These are phyloP conservation scores for Drosophila borealis DNA, from an alignment of 2,888 invertebrate genomes.

Conservation along the genomic window DNA sequence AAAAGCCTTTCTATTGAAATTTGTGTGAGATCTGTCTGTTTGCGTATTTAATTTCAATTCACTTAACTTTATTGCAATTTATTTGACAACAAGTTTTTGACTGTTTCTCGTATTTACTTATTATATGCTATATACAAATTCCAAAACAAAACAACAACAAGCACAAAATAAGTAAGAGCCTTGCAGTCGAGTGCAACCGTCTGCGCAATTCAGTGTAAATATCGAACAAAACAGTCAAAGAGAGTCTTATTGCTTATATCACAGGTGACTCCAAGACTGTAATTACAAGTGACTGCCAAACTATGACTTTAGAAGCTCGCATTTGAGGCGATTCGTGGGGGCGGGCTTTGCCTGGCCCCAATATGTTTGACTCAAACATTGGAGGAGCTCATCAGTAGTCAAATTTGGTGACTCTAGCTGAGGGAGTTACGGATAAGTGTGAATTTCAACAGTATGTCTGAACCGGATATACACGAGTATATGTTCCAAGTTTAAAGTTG, in stretches of 20 bases:
- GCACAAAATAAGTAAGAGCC: too few relatives aligned
- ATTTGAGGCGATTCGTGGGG: neutral
- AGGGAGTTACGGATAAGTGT: too few relatives aligned
- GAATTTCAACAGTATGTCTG: too few relatives aligned
- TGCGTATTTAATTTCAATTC: slow-evolving; percentile 45
- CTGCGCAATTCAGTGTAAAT: slow-evolving; percentile 8
- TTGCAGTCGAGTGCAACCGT: neutral
- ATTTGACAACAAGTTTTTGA: slow-evolving; percentile 46
- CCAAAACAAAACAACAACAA: neutral
- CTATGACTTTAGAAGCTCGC: too few relatives aligned
- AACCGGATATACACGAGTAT: too few relatives aligned
- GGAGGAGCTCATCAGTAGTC: too few relatives aligned
- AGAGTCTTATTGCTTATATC: too few relatives aligned
- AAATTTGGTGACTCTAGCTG: too few relatives aligned
- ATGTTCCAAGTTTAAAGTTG: too few relatives aligned
- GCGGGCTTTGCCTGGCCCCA: too few relatives aligned
- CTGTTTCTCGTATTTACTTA: slow-evolving; percentile 20
- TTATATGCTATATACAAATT: slow-evolving; percentile 12
- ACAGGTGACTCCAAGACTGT: neutral
- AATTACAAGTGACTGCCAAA: neutral
- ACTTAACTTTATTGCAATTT: slow-evolving; percentile 52
- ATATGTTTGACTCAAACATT: too few relatives aligned
- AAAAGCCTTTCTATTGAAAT: slow-evolving; percentile 44
- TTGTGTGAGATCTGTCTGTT: slow-evolving; percentile 22
- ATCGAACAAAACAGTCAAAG: too few relatives aligned